A percentile compares a stretch with the other conserved stretches of the same genome.
Evolutionary conservation across 2,888 invertebrate species (phyloP).

Genomic region (Gnatocerus cornutus): DNA sequence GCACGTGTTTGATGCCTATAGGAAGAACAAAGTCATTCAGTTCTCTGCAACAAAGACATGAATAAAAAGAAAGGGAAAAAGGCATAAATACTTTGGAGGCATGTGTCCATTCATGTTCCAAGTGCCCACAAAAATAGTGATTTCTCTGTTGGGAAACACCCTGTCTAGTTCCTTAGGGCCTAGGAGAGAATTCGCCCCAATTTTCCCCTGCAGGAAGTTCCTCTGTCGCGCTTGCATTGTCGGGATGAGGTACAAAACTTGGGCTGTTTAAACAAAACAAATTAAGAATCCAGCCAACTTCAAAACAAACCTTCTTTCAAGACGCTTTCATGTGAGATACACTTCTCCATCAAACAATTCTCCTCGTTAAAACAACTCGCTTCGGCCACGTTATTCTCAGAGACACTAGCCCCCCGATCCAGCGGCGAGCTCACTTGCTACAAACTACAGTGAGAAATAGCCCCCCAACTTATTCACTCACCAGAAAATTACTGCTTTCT

Average conservation of each 20-base stretch:
- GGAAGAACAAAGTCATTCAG: constrained; percentile 94
- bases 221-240: constrained; percentile 87
- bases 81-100: constrained; percentile 79
- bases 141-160: constrained; percentile 88
- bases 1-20: constrained; percentile 86
- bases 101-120: constrained; percentile 98
- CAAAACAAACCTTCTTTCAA: constrained; percentile 59
- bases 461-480: constrained; percentile 12
- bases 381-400: constrained; percentile 64
- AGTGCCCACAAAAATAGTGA: constrained; percentile 92
- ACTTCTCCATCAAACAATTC: constrained; percentile 63
- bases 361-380: constrained; percentile 55
- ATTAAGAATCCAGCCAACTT: constrained; percentile 3
- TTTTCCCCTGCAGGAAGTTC: constrained; percentile 85
- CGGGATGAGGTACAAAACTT: constrained; percentile 87
- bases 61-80: not conserved
- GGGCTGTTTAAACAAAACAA: constrained; percentile 78
- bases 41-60: constrained; percentile 73
- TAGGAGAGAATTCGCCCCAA: constrained; percentile 86
- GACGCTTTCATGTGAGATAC: constrained; percentile 68
- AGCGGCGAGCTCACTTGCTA: constrained; percentile 44
- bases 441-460: not conserved
- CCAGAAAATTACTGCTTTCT: constrained; percentile 47
- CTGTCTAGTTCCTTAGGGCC: constrained; percentile 90
- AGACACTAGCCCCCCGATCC: constrained; percentile 60